Evolutionary conservation across 2,888 invertebrate species (phyloP).

Genomic region (Pheosia gnoma): DNA sequence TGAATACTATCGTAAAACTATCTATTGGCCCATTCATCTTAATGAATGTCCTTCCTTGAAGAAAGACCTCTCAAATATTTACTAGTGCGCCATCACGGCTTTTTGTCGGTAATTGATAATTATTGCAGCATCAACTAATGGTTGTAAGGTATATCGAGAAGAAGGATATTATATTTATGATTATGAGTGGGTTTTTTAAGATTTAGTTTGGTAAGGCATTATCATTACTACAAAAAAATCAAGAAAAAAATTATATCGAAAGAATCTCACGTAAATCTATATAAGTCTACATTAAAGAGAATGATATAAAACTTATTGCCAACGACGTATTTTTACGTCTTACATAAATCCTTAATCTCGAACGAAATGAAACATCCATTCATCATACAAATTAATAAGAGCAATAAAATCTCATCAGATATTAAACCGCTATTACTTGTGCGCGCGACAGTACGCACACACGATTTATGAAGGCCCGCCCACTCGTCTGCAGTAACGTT

Average conservation of each 20-base stretch:
- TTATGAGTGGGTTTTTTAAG: slow-evolving; percentile 2
- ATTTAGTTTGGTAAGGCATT: not conserved
- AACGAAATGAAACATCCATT: not conserved
- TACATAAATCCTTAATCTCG: not conserved
- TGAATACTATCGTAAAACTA: too few species aligned
- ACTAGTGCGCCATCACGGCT: slow-evolving; percentile 12
- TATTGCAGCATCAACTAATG: slow-evolving; percentile 21
- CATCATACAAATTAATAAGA: slow-evolving; percentile 6
- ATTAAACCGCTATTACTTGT: slow-evolving; percentile 5
- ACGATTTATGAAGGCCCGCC: slow-evolving; percentile 61
- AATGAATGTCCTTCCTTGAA: not conserved
- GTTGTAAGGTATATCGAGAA: slow-evolving; percentile 9
- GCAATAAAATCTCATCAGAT: slow-evolving; percentile 14
- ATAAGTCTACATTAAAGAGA: too few species aligned
- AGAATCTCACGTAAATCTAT: too few species aligned
- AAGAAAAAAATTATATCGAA: too few species aligned
- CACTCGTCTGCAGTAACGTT: slow-evolving; percentile 58
- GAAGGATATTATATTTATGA: slow-evolving; percentile 16
- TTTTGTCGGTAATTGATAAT: slow-evolving; percentile 29
- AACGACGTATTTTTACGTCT: not conserved
- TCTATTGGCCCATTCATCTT: too few species aligned
- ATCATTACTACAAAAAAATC: not conserved
- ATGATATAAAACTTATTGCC: too few species aligned
- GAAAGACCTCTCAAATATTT: slow-evolving; percentile 28
- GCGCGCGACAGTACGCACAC: slow-evolving; percentile 31